Evolutionary conservation across 1,140 invertebrate species (phyloP).

Genomic region (Lepidotrigona ventralis): DNA sequence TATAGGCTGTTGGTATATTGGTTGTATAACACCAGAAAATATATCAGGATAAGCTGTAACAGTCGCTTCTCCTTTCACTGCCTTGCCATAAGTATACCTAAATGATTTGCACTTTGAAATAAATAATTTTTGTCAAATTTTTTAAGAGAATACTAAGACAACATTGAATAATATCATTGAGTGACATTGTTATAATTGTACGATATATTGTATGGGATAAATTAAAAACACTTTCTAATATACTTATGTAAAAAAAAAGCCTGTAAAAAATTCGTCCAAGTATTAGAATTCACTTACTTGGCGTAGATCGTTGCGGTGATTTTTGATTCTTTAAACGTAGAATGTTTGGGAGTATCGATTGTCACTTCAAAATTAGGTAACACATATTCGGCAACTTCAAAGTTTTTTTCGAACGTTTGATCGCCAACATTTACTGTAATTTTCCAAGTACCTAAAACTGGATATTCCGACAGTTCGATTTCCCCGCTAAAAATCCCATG

Average conservation of each 20-base stretch:
- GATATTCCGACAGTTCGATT: slow-evolving; percentile 89
- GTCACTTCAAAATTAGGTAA: slow-evolving; percentile 95
- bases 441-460: slow-evolving; percentile 95
- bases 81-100: slow-evolving; percentile 90
- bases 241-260: background rate
- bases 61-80: slow-evolving; percentile 89
- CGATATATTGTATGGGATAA: background rate
- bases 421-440: slow-evolving; percentile 83
- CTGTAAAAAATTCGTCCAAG: background rate
- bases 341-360: slow-evolving; percentile 89
- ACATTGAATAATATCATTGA: slow-evolving; percentile 17
- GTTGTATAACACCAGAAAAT: slow-evolving; percentile 88
- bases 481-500: slow-evolving; percentile 90
- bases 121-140: slow-evolving; percentile 51
- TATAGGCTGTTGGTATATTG: slow-evolving; percentile 86
- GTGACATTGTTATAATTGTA: background rate
- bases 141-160: slow-evolving; percentile 6
- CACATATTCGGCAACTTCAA: slow-evolving; percentile 95
- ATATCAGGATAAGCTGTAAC: slow-evolving; percentile 88
- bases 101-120: slow-evolving; percentile 56
- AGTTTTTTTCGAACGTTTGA: slow-evolving; percentile 85
- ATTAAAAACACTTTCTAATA: background rate
- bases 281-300: slow-evolving; percentile 83
- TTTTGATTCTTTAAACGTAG: slow-evolving; percentile 89
- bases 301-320: slow-evolving; percentile 90